These are phyloP conservation scores for Drosophila multiciliata DNA, from an alignment of 2,888 invertebrate species.

Conservation along the genomic window DNA sequence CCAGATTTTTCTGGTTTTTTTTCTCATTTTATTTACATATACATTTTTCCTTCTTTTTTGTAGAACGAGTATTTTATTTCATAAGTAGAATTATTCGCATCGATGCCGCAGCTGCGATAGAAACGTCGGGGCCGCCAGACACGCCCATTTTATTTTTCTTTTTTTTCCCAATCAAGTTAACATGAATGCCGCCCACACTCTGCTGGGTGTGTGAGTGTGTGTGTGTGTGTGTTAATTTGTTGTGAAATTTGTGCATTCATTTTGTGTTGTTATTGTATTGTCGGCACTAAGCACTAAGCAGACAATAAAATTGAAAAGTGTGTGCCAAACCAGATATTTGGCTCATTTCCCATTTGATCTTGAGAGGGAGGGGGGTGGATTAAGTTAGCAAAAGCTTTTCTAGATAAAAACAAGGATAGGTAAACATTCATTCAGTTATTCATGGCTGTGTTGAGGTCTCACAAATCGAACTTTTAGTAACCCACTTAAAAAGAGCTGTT, in stretches of 20 bases:
- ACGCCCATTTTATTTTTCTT: conserved; percentile 28
- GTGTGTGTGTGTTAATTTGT: conserved; percentile 56
- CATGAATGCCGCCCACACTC: conserved; percentile 40
- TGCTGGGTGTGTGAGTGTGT: background rate
- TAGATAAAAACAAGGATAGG: conserved; percentile 36
- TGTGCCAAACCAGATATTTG: conserved; percentile 10
- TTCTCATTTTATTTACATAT: conserved; percentile 9
- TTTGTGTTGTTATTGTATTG: conserved; percentile 47
- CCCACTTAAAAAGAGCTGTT: background rate
- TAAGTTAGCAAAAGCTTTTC: conserved; percentile 8
- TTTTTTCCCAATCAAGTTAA: conserved; percentile 12
- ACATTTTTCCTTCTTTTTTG: background rate
- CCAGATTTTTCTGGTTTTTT: conserved; percentile 27
- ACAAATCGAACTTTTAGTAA: background rate
- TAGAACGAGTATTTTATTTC: conserved; percentile 28
- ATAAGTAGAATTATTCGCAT: conserved; percentile 30
- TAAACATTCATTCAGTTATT: conserved; percentile 5
- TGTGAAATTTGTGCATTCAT: conserved; percentile 65
- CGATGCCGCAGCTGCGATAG: conserved; percentile 51
- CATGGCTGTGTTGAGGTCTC: background rate
- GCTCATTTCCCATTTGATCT: conserved; percentile 13
- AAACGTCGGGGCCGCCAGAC: conserved; percentile 33
- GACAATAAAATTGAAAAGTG: background rate
- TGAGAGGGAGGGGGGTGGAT: background rate
- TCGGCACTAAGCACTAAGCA: background rate